Base-by-base conservation (phyloP, 2,113 vertebrate genomes). In the Actenoides lindsayi region DNA sequence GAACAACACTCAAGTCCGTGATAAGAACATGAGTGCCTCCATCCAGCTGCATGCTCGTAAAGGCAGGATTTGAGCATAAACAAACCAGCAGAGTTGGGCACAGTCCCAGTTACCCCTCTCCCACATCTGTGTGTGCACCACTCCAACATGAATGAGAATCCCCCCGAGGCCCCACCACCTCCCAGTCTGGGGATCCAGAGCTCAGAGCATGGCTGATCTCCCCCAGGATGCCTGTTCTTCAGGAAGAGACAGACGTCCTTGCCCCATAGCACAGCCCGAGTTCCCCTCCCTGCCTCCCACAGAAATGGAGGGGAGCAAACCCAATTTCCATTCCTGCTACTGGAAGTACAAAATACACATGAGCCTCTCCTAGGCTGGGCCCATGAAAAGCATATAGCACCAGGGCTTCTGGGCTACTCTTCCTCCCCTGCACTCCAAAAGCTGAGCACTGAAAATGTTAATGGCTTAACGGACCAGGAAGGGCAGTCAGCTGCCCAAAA, bases 161-260 rank as follows among this genome's bases (percentile, higher is more conserved):
- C 16, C 0, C 0, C 21, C 8, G 0, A 11, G 24, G 41, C 15
- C 24, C 12, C 11, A 35, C 14, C 28, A 77, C 14, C 8, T 68
- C 37, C 46, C 44, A 46, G 13, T 71, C n/a, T 0, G 0, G 18
- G 48, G 20, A 62, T 14, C 27, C 23, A 17, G 44, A 19, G 35
- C 35, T 62, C 10, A 77, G 41, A 48, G 25, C 3, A 28, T 8
- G 18, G 21, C 28, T 65, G 6, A 41, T 30, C 28, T 65, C 6
- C 19, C 9, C 24, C 21, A 42, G 5, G 37, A 93, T 30, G 24
- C 19, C 46, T 37, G 0, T 20, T 59, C 57, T 75, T 68, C 46
- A 79, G 14, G 62, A 37, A 25, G 28, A 50, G 41, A 44, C 4
- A n/a, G 33, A 74, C 20, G 8, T 70, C 50, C 39, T 25, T 31